Conservation (phyloP, 2,888 invertebrate genomes). For the Acanthococcus lagerstroemiae region DNA sequence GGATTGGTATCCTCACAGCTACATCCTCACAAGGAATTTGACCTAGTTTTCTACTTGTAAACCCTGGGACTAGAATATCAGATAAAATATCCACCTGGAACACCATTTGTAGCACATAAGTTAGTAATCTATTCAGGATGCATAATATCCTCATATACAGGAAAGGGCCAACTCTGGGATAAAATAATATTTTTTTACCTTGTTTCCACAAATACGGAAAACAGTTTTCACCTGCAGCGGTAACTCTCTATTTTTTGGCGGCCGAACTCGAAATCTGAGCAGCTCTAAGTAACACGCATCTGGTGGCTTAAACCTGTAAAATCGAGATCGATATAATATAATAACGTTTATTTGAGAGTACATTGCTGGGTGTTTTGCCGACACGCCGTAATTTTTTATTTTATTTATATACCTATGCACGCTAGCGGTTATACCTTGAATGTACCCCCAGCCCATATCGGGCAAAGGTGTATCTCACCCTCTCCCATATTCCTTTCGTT, state of each 20-base stretch:
- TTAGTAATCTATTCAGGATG: background rate
- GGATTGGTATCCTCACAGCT: constrained; percentile 89
- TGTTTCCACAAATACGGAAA: constrained; percentile 77
- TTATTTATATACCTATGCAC: too few relatives aligned
- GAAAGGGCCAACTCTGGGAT: constrained; percentile 41
- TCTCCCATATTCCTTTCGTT: too few relatives aligned
- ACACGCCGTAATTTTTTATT: too few relatives aligned
- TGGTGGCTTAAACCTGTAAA: constrained; percentile 89
- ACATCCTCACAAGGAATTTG: constrained; percentile 98
- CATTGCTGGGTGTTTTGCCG: too few relatives aligned
- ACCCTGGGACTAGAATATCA: constrained; percentile 93
- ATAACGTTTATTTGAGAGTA: too few relatives aligned
- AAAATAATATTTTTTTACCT: constrained; percentile 44
- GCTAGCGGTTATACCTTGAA: too few relatives aligned
- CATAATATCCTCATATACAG: background rate
- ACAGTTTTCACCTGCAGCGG: constrained; percentile 88
- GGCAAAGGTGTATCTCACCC: too few relatives aligned
- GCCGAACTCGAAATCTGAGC: constrained; percentile 88
- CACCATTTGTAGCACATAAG: background rate
- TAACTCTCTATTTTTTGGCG: constrained; percentile 90
- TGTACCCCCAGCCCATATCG: too few relatives aligned
- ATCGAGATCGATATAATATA: too few relatives aligned
- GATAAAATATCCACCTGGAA: constrained; percentile 80
- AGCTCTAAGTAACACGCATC: constrained; percentile 97
- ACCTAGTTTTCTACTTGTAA: constrained; percentile 87